Evolutionary conservation across 2,797 vertebrate species (phyloP).

Genomic region (Xyrichtys novacula): DNA sequence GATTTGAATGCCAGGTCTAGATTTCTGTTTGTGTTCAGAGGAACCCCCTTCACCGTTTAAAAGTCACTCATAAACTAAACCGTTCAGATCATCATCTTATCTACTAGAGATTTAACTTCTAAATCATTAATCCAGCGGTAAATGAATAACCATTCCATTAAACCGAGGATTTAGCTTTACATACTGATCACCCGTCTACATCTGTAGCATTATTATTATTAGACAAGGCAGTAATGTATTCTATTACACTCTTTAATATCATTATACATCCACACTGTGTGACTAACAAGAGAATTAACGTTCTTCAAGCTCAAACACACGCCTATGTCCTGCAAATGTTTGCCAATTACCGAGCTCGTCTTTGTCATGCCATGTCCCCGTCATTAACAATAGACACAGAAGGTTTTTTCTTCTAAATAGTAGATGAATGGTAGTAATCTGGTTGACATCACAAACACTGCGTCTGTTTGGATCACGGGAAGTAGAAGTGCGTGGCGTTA

Average conservation of each 20-base stretch:
- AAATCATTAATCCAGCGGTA: constrained; percentile 22
- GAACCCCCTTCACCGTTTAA: no score
- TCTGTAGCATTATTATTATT: constrained; percentile 51
- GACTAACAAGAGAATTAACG: constrained; percentile 59
- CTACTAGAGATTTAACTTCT: neutral
- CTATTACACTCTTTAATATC: constrained; percentile 40
- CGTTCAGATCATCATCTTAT: neutral
- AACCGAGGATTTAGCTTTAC: constrained; percentile 15
- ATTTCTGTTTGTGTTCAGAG: no score
- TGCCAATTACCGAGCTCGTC: constrained; percentile 56
- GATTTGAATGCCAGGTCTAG: no score
- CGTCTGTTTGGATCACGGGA: no score
- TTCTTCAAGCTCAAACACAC: constrained; percentile 47
- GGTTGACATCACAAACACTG: no score
- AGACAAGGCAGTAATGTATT: constrained; percentile 50
- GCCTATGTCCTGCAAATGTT: constrained; percentile 58
- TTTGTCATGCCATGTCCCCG: constrained; percentile 40
- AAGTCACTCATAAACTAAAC: constrained; percentile 2
- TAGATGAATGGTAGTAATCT: no score
- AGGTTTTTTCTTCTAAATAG: no score
- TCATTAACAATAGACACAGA: no score
- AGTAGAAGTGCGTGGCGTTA: no score
- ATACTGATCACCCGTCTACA: constrained; percentile 47
- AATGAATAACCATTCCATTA: constrained; percentile 24
- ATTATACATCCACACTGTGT: constrained; percentile 52